A percentile compares a stretch with the other conserved stretches of the same genome.
Conservation (phyloP, 2,797 vertebrate species). For the Muscicapa striata region DNA sequence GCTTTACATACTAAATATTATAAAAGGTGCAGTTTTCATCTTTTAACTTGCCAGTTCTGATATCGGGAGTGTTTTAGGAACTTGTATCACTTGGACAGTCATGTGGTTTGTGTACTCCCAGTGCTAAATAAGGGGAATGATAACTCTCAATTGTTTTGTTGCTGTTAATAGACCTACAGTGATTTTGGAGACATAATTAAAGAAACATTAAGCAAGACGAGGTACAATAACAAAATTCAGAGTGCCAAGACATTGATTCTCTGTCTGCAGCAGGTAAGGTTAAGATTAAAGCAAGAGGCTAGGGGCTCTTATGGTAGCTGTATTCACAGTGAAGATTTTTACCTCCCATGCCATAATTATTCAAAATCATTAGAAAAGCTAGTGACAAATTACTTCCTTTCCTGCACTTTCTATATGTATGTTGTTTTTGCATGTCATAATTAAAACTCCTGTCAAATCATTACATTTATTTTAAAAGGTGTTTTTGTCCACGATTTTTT, state of each 20-base stretch:
- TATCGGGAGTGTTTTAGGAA: not conserved
- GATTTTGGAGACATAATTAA: conserved; percentile 95
- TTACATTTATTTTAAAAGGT: not conserved
- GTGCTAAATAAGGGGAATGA: not conserved
- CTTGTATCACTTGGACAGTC: not conserved
- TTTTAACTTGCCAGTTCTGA: not conserved
- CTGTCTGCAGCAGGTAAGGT: conserved; percentile 88
- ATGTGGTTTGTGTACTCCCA: not conserved
- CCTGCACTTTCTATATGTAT: not conserved
- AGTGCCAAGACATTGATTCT: conserved; percentile 85
- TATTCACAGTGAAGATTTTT: not conserved
- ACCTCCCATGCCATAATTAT: not conserved
- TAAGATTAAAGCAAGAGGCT: conserved; percentile 35
- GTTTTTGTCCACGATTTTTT: not conserved
- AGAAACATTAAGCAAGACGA: conserved; percentile 85
- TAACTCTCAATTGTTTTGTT: conserved; percentile 28
- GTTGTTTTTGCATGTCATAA: not conserved
- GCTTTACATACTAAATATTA: not conserved
- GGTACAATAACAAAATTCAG: conserved; percentile 86
- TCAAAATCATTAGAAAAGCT: not conserved
- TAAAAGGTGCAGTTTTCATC: not conserved
- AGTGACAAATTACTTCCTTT: not conserved
- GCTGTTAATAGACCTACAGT: conserved; percentile 73
- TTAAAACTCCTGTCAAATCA: not conserved
- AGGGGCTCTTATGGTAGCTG: not conserved